Percentiles rank a stretch among this genome's conserved stretches.
These are phyloP conservation scores for Drosophila prosaltans DNA, from an alignment of 1,140 invertebrate species.

Conservation along the genomic window DNA sequence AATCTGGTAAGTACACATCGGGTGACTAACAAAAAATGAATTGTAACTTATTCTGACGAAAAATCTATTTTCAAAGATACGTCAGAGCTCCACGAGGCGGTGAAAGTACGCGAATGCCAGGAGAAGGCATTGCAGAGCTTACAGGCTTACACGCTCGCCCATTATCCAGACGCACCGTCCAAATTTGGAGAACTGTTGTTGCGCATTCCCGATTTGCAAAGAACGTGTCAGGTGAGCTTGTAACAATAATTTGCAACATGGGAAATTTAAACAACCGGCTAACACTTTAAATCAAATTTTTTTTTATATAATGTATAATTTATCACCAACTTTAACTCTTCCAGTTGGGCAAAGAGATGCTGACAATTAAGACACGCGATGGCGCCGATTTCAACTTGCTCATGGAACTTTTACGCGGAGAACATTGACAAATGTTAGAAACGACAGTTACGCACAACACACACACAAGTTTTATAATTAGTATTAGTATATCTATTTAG, in stretches of 20 bases:
- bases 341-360: conserved; percentile 96
- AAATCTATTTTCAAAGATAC: conserved; percentile 87
- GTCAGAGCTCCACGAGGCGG: conserved; percentile 94
- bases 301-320: no score
- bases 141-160: conserved; percentile 94
- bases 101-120: conserved; percentile 95
- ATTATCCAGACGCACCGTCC: conserved; percentile 95
- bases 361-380: conserved; percentile 92
- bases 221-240: conserved; percentile 92
- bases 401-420: conserved; percentile 96
- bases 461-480: conserved; percentile 66
- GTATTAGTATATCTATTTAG: conserved; percentile 70
- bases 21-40: background rate
- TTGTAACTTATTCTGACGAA: background rate
- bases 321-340: conserved; percentile 38
- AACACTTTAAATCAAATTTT: background rate
- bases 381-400: conserved; percentile 96
- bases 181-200: conserved; percentile 97
- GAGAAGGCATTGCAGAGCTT: conserved; percentile 96
- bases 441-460: conserved; percentile 27
- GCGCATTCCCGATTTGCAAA: conserved; percentile 96
- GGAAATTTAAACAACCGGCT: background rate
- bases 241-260: background rate
- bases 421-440: conserved; percentile 86
- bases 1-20: conserved; percentile 88